Evolutionary conservation across 1,140 invertebrate genomes (phyloP).

Genomic region (Carposina sasakii): DNA sequence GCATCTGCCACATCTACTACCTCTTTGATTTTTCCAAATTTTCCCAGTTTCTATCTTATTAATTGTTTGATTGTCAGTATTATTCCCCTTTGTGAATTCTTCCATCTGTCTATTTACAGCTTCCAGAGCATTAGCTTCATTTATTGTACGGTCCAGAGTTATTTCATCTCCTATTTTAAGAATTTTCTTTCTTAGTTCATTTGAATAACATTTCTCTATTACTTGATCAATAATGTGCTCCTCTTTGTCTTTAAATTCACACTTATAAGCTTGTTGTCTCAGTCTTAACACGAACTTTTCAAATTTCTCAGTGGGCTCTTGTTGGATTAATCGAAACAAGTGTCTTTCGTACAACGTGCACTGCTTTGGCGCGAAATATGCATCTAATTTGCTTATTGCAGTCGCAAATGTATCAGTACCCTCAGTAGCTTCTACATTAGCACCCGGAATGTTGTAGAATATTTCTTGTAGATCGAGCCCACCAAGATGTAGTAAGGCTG

Average conservation of each 20-base stretch:
- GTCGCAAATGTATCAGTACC: conserved; percentile 12
- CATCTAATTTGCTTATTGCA: conserved; percentile 19
- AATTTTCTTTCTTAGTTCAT: conserved; percentile 20
- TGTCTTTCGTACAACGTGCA: conserved; percentile 11
- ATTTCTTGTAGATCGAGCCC: conserved; percentile 30
- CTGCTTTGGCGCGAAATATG: conserved; percentile 16
- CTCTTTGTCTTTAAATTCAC: conserved; percentile 10
- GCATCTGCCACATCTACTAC: not conserved
- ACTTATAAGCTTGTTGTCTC: conserved; percentile 13
- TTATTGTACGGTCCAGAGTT: conserved; percentile 13
- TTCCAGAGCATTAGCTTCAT: conserved; percentile 14
- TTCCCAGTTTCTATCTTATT: not conserved
- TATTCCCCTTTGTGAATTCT: not conserved
- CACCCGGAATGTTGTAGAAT: conserved; percentile 29
- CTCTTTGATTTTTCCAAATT: not conserved
- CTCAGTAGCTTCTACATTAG: not conserved
- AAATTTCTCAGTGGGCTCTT: conserved; percentile 21
- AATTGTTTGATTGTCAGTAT: not conserved
- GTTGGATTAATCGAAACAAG: conserved; percentile 14
- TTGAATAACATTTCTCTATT: conserved; percentile 19
- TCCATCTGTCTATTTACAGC: conserved; percentile 9
- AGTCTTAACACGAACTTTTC: conserved; percentile 17
- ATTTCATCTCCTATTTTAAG: conserved; percentile 14
- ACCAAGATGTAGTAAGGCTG: conserved; percentile 27
- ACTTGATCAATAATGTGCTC: conserved; percentile 20